Evolutionary conservation across 2,797 vertebrate species (phyloP).

Genomic region (Gorsachius magnificus): DNA sequence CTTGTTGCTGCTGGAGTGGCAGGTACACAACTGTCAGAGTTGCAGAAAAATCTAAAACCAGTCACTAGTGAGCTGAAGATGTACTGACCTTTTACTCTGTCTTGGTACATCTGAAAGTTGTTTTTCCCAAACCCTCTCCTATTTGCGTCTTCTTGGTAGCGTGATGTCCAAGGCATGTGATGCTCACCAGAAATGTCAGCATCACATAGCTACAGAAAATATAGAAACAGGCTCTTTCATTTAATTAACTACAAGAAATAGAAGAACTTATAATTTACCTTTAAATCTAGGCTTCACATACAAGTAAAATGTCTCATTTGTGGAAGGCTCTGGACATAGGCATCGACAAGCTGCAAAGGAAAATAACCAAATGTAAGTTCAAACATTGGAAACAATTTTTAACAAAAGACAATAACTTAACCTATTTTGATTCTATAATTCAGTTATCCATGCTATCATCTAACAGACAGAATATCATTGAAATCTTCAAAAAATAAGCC

Average conservation of each 20-base stretch:
- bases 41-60: background rate
- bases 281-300: background rate
- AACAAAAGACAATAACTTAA: background rate
- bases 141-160: background rate
- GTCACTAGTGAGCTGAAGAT: background rate
- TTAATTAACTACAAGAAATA: background rate
- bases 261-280: background rate
- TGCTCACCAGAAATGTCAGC: background rate
- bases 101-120: background rate
- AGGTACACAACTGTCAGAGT: background rate
- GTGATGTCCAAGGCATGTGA: background rate
- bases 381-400: background rate
- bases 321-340: background rate
- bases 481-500: background rate
- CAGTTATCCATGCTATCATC: background rate
- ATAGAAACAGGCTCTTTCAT: background rate
- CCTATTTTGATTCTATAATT: background rate
- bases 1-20: background rate
- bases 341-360: background rate
- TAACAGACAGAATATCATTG: background rate
- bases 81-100: background rate
- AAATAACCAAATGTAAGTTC: background rate
- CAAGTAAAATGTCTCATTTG: background rate
- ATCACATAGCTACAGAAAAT: background rate
- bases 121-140: background rate